These are phyloP conservation scores for Pammene fasciana DNA, from an alignment of 2,888 invertebrate genomes.

Conservation along the genomic window DNA sequence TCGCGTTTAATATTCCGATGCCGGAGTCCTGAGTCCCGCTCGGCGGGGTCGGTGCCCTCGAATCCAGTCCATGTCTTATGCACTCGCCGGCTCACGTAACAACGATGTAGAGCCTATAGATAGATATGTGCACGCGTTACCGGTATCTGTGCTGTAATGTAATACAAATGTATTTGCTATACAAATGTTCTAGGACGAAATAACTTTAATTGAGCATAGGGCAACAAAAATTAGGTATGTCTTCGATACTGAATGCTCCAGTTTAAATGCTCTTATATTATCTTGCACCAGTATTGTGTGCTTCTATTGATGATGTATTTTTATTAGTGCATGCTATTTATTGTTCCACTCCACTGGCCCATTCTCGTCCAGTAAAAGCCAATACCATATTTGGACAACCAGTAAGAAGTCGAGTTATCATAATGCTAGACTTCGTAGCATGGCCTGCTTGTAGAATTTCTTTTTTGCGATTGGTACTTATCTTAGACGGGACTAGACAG, in stretches of 20 bases:
- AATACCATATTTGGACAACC: slow-evolving; percentile 19
- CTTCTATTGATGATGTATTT: slow-evolving; percentile 1
- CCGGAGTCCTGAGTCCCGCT: slow-evolving; percentile 79
- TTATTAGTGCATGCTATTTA: slow-evolving; percentile 25
- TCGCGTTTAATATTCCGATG: slow-evolving; percentile 71
- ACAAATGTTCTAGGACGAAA: neutral
- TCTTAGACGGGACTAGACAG: slow-evolving; percentile 19
- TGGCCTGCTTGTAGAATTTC: slow-evolving; percentile 22
- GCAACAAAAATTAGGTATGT: neutral
- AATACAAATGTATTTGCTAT: slow-evolving; percentile 1
- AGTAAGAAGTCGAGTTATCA: slow-evolving; percentile 26
- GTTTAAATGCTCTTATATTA: no score
- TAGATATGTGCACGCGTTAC: slow-evolving; percentile 45
- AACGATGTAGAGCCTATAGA: slow-evolving; percentile 57
- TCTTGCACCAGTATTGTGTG: no score
- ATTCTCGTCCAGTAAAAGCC: slow-evolving; percentile 7
- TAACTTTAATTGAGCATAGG: neutral
- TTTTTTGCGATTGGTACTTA: slow-evolving; percentile 32
- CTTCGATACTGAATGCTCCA: no score
- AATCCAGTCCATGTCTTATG: slow-evolving; percentile 79
- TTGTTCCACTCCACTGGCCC: slow-evolving; percentile 28
- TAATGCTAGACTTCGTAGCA: slow-evolving; percentile 7
- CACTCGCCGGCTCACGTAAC: slow-evolving; percentile 77
- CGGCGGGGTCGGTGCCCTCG: slow-evolving; percentile 73
- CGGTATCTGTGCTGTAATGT: slow-evolving; percentile 12